Percentiles rank a stretch among this genome's conserved stretches.
phyloP scores from a whole-genome alignment of 1,140 invertebrate genomes.

The Brachionus koreanus region DNA sequence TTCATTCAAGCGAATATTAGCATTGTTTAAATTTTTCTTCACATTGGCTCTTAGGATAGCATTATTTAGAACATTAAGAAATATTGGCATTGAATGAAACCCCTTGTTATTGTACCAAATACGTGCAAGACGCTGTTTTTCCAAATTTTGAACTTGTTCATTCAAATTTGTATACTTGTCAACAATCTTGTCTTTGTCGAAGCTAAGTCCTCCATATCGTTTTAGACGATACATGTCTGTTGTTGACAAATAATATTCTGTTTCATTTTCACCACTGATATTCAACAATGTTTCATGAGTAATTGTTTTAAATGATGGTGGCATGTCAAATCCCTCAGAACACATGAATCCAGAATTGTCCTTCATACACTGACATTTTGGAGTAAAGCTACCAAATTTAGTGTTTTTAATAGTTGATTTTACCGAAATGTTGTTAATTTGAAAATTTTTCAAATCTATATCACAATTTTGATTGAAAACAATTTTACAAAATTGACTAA shows the following conservation, averaged over 20 bases:
- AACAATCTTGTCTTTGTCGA: background rate
- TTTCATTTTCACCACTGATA: conserved; percentile 54
- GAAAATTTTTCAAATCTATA: conserved; percentile 50
- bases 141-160: conserved; percentile 26
- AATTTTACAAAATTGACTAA: conserved; percentile 53
- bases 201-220: conserved; percentile 48
- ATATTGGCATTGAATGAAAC: conserved; percentile 42
- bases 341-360: conserved; percentile 50
- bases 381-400: conserved; percentile 45
- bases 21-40: background rate
- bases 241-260: conserved; percentile 58
- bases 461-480: conserved; percentile 49
- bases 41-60: conserved; percentile 52
- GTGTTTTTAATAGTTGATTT: background rate
- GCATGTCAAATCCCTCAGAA: conserved; percentile 51
- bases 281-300: conserved; percentile 58
- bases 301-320: conserved; percentile 54
- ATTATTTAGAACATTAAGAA: conserved; percentile 64
- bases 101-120: conserved; percentile 57
- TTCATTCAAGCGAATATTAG: background rate
- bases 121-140: conserved; percentile 16
- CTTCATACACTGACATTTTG: conserved; percentile 51
- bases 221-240: conserved; percentile 56
- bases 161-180: background rate
- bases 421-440: background rate